Percentiles rank a stretch among this genome's conserved stretches.
Conservation (phyloP, 2,888 invertebrate genomes). For the Nesidiocoris tenuis region DNA sequence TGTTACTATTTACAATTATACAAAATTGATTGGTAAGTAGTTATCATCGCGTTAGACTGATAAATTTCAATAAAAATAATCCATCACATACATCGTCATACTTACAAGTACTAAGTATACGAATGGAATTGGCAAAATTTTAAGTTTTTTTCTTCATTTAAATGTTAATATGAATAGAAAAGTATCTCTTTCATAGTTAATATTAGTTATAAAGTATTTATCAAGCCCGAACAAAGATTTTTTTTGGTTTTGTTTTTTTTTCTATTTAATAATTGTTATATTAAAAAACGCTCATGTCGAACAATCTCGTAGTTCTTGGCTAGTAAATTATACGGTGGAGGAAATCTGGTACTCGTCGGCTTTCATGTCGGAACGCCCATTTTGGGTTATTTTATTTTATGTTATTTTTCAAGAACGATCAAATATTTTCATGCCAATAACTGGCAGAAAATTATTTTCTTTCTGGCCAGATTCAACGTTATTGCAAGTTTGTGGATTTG, state of each 20-base stretch:
- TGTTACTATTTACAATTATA: slow-evolving; percentile 47
- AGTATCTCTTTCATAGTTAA: slow-evolving; percentile 46
- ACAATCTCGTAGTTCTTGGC: background rate
- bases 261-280: background rate
- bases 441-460: no score
- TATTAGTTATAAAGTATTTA: slow-evolving; percentile 43
- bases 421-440: no score
- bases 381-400: slow-evolving; percentile 24
- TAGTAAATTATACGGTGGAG: background rate
- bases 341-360: background rate
- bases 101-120: slow-evolving; percentile 49
- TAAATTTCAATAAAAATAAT: slow-evolving; percentile 47
- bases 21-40: slow-evolving; percentile 48
- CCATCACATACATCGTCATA: slow-evolving; percentile 46
- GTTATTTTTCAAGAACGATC: slow-evolving; percentile 33
- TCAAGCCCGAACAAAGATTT: slow-evolving; percentile 47
- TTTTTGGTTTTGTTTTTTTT: slow-evolving; percentile 35
- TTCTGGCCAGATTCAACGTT: no score
- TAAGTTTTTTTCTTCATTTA: slow-evolving; percentile 39
- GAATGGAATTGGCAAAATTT: slow-evolving; percentile 49
- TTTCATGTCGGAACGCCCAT: no score
- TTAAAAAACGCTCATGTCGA: slow-evolving; percentile 20
- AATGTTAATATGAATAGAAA: slow-evolving; percentile 44
- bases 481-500: no score
- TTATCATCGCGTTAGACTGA: slow-evolving; percentile 46